Conservation (phyloP, 92 coral and sea anemone genomes). For the Parazoanthus darwini region DNA sequence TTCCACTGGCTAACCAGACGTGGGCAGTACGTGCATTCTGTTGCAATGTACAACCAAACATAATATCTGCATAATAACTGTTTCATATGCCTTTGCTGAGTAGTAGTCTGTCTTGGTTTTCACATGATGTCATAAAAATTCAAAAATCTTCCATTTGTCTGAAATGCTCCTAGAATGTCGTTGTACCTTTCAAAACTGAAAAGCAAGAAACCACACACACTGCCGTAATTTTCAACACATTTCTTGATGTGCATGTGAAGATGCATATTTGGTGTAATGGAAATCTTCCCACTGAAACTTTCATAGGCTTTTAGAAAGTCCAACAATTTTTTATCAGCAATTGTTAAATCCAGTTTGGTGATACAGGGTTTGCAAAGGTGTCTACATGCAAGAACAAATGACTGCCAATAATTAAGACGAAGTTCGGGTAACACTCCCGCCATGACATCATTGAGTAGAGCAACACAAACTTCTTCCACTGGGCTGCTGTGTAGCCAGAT, state of each 20-base stretch:
- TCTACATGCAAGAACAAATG: conserved; percentile 34
- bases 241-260: conserved; percentile 45
- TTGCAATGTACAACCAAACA: conserved; percentile 21
- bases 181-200: conserved; percentile 70
- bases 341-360: conserved; percentile 1
- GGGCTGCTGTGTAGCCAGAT: conserved; percentile 64
- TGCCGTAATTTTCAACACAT: conserved; percentile 54
- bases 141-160: conserved; percentile 50
- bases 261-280: conserved; percentile 55
- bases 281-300: conserved; percentile 40
- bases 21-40: conserved; percentile 26
- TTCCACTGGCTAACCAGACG: conserved; percentile 15
- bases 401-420: conserved; percentile 18
- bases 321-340: conserved; percentile 29
- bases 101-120: conserved; percentile 29
- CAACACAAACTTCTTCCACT: conserved; percentile 58
- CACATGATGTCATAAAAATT: conserved; percentile 35
- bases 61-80: conserved; percentile 3
- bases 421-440: conserved; percentile 19
- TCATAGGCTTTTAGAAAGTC: conserved; percentile 36
- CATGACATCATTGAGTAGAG: conserved; percentile 23
- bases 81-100: background rate
- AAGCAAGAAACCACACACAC: conserved; percentile 65
- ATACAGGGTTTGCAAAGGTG: conserved; percentile 24
- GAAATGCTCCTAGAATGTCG: conserved; percentile 59